phyloP scores from a whole-genome alignment of 2,888 invertebrate genomes.

The Drosophila kuntzei region DNA sequence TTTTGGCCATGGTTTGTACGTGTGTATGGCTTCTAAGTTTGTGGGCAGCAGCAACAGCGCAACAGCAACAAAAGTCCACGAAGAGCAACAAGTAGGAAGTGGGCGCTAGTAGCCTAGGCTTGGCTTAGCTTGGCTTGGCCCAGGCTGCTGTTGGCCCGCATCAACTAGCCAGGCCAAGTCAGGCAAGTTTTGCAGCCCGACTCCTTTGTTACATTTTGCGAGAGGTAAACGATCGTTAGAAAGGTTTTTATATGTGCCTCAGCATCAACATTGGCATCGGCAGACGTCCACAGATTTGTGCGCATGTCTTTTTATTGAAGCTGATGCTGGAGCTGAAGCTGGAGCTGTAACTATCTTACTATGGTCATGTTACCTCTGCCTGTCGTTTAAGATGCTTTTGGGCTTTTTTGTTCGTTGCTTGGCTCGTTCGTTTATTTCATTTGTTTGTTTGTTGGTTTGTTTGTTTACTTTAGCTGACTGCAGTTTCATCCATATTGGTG shows the following conservation, averaged over 20 bases:
- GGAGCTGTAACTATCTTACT: conserved; percentile 62
- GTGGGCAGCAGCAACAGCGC: conserved; percentile 40
- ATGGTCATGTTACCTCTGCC: conserved; percentile 72
- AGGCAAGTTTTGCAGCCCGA: conserved; percentile 54
- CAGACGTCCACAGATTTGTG: conserved; percentile 73
- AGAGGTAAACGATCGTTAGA: conserved; percentile 82
- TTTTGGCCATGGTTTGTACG: conserved; percentile 39
- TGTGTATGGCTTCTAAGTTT: conserved; percentile 42
- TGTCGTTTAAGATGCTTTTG: conserved; percentile 79
- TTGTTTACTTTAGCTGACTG: conserved; percentile 62
- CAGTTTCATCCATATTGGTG: conserved; percentile 74
- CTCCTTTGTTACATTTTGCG: conserved; percentile 81
- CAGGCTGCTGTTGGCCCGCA: conserved; percentile 48
- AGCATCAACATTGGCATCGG: conserved; percentile 38
- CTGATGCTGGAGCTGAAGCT: conserved; percentile 46
- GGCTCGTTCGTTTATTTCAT: conserved; percentile 25
- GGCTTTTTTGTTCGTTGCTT: conserved; percentile 39
- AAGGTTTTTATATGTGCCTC: conserved; percentile 70
- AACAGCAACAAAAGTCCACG: conserved; percentile 34
- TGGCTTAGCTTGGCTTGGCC: conserved; percentile 51
- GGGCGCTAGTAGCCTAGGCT: conserved; percentile 73
- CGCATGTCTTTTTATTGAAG: conserved; percentile 75
- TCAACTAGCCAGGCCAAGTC: conserved; percentile 49
- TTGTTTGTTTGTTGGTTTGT: conserved; percentile 60
- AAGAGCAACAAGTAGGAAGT: conserved; percentile 74